Base-by-base conservation (phyloP, 2,888 invertebrate species). In the Leucoptera coffeella region DNA sequence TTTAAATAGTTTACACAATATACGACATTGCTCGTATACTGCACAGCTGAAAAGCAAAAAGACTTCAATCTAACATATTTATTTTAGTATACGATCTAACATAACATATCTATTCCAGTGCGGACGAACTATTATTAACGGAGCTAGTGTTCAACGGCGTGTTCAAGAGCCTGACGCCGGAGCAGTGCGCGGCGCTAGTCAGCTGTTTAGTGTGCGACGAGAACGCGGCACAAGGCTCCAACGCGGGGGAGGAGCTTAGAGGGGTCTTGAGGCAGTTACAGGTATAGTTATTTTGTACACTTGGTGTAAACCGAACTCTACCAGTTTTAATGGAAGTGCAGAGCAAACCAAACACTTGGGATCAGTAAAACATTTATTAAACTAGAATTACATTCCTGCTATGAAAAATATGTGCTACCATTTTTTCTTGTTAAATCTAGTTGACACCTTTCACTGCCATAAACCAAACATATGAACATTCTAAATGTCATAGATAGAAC, bases 71-170 rank as follows among this genome's bases (percentile, higher is more conserved):
- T 6, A 24, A 24, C 9, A 6, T 14, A 9, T 25, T 5, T 10
- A 11, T 8, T 12, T 5, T 8, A 6, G 9, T 25, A 4, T 11
- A 4, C 11, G n/a, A 4, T 9, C 17, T 12, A 7, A n/a, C 8
- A 17, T 22, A 24, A 11, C 4, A 5, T 21, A 15, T 13, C 17
- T 23, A 15, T 33, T 45, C 2, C 51, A 86, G 88, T 29, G 87
- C 92, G 1, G 99, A 99, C 61, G 99, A 99, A 60, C 61, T 99
- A 11, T 69, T 99, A 4, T 76, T 99, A 43, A 99, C 99, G 0
- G 99, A 99, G 73, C 80, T 99, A 84, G 84, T 99, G 30, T 97
- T 99, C 61, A 94, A 95, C 59, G 96, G 96, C 20, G 81, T 93
- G 12, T 99, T 99, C 61, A 94, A 89, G 52, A 72, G 82, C 14